Conservation (phyloP, 2,888 invertebrate genomes). For the Ochropacha duplaris region DNA sequence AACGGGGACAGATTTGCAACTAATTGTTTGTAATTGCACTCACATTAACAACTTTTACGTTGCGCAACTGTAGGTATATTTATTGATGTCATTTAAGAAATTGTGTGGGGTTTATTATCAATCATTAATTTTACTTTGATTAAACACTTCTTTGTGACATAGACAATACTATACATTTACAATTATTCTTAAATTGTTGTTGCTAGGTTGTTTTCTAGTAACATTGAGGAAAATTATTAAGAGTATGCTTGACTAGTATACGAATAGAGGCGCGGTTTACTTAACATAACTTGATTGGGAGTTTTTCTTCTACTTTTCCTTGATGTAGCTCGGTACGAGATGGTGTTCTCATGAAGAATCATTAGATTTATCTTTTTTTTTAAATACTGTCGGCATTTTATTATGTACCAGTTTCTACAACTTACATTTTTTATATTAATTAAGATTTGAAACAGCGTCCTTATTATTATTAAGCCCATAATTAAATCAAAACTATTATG, state of each 20-base stretch:
- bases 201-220: too few species aligned
- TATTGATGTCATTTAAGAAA: not conserved
- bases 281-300: not conserved
- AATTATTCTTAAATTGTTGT: too few species aligned
- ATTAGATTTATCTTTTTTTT: too few species aligned
- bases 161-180: too few species aligned
- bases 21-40: conserved; percentile 48
- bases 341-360: not conserved
- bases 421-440: too few species aligned
- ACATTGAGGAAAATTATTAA: not conserved
- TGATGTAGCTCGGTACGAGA: not conserved
- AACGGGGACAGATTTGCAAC: conserved; percentile 45
- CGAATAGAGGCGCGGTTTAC: not conserved
- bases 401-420: too few species aligned
- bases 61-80: conserved; percentile 15
- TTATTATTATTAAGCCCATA: too few species aligned
- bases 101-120: not conserved
- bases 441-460: too few species aligned
- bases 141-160: too few species aligned
- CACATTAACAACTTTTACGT: conserved; percentile 22
- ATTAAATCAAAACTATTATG: not conserved
- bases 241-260: not conserved
- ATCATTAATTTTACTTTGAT: not conserved
- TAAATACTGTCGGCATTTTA: too few species aligned
- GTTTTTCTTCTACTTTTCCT: not conserved